Evolutionary conservation across 2,113 vertebrate genomes (phyloP).

Genomic region (Sinocyclocheilus maitianheensis): DNA sequence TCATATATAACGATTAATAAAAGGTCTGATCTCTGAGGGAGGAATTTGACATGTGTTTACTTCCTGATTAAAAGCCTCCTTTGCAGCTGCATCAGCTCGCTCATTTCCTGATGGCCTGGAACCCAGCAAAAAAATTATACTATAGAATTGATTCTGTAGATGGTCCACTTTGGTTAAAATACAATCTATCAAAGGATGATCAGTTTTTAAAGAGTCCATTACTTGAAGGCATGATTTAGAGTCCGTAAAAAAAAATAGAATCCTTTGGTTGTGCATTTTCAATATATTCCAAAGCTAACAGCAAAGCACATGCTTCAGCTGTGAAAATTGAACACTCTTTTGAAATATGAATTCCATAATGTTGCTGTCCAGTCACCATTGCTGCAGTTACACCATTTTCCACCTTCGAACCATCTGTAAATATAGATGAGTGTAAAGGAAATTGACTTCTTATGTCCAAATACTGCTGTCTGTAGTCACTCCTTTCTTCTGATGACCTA

Average conservation of each 20-base stretch:
- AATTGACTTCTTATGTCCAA: not conserved
- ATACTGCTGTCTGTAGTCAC: not conserved
- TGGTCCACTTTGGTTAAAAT: too few relatives aligned
- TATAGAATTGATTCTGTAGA: too few relatives aligned
- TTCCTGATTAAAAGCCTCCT: not conserved
- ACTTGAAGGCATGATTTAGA: not conserved
- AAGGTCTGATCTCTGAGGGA: too few relatives aligned
- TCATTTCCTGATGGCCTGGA: not conserved
- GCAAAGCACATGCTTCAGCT: too few relatives aligned
- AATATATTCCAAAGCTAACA: too few relatives aligned
- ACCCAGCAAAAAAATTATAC: not conserved
- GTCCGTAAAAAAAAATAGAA: not conserved
- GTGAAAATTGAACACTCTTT: too few relatives aligned
- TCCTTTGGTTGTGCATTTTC: not conserved
- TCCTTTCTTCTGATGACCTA: not conserved
- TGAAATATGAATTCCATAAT: not conserved
- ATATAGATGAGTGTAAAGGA: not conserved
- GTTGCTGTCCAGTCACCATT: not conserved
- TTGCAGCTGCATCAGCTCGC: not conserved
- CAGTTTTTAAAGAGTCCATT: not conserved
- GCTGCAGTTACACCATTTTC: not conserved
- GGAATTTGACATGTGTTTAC: not conserved
- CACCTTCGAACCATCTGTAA: not conserved
- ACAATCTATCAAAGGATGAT: not conserved
- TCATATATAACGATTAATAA: not conserved